Evolutionary conservation across 2,797 vertebrate genomes (phyloP).

Genomic region (Perodicticus potto): DNA sequence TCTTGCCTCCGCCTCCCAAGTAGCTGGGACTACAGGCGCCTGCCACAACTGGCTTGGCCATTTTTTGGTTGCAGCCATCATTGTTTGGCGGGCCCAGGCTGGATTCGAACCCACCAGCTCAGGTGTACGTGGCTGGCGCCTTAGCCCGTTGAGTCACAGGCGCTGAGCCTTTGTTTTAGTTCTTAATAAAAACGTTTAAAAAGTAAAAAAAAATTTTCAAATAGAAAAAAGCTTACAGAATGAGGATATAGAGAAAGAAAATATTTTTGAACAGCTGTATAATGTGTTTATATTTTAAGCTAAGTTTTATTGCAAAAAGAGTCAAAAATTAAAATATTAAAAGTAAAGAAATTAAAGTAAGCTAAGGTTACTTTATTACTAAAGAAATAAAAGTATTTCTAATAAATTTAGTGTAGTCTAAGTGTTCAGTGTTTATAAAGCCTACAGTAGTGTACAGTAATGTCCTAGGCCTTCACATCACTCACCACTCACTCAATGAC

Average conservation of each 20-base stretch:
- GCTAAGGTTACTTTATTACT: neutral
- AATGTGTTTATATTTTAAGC: neutral
- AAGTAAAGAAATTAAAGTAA: neutral
- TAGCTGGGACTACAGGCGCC: too few species aligned
- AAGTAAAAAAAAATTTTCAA: neutral
- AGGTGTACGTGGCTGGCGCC: too few species aligned
- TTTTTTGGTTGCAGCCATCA: too few species aligned
- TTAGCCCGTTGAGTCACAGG: too few species aligned
- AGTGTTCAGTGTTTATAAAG: neutral
- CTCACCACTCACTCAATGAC: neutral
- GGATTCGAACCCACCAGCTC: too few species aligned
- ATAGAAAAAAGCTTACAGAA: neutral
- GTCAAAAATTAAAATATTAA: neutral
- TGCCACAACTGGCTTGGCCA: too few species aligned
- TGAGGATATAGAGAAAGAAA: neutral
- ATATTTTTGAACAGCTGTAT: neutral
- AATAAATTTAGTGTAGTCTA: neutral
- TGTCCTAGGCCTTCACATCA: neutral
- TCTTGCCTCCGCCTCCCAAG: too few species aligned
- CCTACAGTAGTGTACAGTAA: neutral
- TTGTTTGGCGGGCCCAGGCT: too few species aligned
- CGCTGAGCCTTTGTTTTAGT: neutral
- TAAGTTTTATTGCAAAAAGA: neutral
- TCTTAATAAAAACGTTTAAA: neutral
- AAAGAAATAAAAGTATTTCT: neutral